Base-by-base conservation (phyloP, 1,140 invertebrate genomes). In the Pinna nobilis region DNA sequence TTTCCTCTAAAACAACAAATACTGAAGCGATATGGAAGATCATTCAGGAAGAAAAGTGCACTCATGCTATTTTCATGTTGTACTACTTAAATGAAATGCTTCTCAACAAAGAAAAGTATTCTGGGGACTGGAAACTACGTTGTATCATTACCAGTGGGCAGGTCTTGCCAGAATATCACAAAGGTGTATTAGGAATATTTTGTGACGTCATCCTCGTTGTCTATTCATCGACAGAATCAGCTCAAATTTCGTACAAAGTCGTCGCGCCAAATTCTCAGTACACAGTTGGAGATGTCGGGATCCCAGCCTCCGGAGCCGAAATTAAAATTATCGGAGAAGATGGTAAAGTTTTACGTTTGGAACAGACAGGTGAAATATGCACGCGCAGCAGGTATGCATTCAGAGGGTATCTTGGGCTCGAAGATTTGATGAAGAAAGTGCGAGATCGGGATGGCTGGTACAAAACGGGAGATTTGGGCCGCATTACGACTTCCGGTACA, bases 381-480 rank as follows among this genome's bases (percentile, higher is more conserved):
- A 33, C 37, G 9, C 30, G 57, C 28, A 60, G 23, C 30, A 25
- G 32, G 13, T 15, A 33, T 18, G 15, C 18, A 5, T 15, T 60
- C 23, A 1, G 11, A 1, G 32, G 49, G 51, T 67, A 67, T 35
- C 18, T 53, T 7, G 32, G 15, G 35, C 33, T 53, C 25, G 33
- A 35, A 9, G 35, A 60, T 20, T 15, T 13, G 15, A 20, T 23
- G 3, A n/a, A 3, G 13, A 15, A 25, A 30, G 28, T 37, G 0
- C 55, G 51, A 28, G 37, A 33, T 15, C 5, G 15, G 7, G 33
- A 25, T 7, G 20, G 35, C 4, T 67, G 65, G 65, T 55, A 35
- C n/a, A 51, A 28, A 55, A 67, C 65, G 13, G 65, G 65, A 1
- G 65, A 67, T 55, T 20, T 67, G 25, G 65, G 65, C 30, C n/a